Base-by-base conservation (phyloP, 2,113 vertebrate species). In the Engraulis encrasicolus region DNA sequence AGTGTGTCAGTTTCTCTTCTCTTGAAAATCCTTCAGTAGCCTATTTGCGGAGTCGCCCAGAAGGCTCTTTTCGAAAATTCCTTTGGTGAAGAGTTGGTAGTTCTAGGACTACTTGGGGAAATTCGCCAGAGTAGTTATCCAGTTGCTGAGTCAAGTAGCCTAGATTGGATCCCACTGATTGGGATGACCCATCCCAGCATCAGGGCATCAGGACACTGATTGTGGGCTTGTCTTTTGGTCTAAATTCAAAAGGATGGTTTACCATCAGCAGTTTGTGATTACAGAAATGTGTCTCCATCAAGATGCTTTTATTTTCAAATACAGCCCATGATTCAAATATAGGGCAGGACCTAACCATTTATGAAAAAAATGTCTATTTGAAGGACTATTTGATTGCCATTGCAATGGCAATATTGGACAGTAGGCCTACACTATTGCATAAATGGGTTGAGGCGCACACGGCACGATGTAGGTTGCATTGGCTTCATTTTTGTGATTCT, bases 1-100 rank as follows among this genome's bases (percentile, higher is more conserved):
- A 74, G 27, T 14, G 66, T 74, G 23, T 14, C 66, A 74, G 66
- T 74, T 74, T 74, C 66, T 74, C 66, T 74, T 74, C 66, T 34
- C 27, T 34, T 34, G 66, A 74, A 36, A 34, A 14, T 27, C 27
- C 66, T 74, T 74, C 66, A 34, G 15, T n/a, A n/a, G n/a, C n/a
- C n/a, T 74, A 74, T 74, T 74, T 34, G 66, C 31, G 14, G 66
- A 34, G 66, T 74, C 27, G 66, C 27, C 11, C 17, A 34, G 34
- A 74, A 17, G 27, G 34, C 66, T 74, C 27, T 34, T 74, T 71
- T 74, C 31, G 6, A 74, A 74, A 34, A 74, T 74, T 74, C 66
- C 66, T 74, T 17, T 74, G 66, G 27, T 34, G 66, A 74, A 74
- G n/a, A 23, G 66, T 23, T 74, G 27, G 34, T 74, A n/a, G n/a